Percentiles rank a stretch among this genome's conserved stretches.
Evolutionary conservation across 2,888 invertebrate genomes (phyloP).

Genomic region (Coenonympha arcania): DNA sequence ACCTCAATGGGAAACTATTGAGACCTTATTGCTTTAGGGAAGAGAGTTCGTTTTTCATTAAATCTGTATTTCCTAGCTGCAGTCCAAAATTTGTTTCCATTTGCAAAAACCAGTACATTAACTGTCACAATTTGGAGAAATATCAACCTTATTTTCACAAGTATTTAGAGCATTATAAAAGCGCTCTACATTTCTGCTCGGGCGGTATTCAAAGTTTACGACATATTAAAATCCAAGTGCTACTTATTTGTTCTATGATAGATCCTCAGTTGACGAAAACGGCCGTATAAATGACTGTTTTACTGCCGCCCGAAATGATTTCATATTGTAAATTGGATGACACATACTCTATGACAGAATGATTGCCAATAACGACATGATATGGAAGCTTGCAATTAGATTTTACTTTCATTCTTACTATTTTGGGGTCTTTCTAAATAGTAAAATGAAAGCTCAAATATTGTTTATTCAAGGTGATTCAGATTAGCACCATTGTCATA

Average conservation of each 20-base stretch:
- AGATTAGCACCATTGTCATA: too few species aligned
- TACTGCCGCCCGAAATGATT: constrained; percentile 31
- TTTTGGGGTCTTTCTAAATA: too few species aligned
- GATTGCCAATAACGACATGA: background rate
- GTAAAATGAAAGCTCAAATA: too few species aligned
- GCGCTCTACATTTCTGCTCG: constrained; percentile 18
- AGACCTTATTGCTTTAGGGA: constrained; percentile 15
- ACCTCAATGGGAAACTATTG: constrained; percentile 7
- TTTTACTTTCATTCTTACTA: too few species aligned
- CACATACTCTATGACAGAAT: background rate
- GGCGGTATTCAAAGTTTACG: constrained; percentile 41
- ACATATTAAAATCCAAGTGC: constrained; percentile 50
- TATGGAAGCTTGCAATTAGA: too few species aligned
- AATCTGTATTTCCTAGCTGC: constrained; percentile 6
- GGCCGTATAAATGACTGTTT: constrained; percentile 39
- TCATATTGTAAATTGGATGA: constrained; percentile 10
- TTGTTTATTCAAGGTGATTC: too few species aligned
- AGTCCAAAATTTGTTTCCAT: constrained; percentile 21
- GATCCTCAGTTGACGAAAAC: constrained; percentile 30
- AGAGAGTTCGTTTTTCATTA: constrained; percentile 9
- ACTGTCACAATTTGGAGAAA: constrained; percentile 19
- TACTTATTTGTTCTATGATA: constrained; percentile 42
- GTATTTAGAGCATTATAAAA: background rate
- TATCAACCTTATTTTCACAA: constrained; percentile 35
- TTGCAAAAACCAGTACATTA: constrained; percentile 19